Base-by-base conservation (phyloP, 2,797 vertebrate genomes). In the Acanthopagrus latus region DNA sequence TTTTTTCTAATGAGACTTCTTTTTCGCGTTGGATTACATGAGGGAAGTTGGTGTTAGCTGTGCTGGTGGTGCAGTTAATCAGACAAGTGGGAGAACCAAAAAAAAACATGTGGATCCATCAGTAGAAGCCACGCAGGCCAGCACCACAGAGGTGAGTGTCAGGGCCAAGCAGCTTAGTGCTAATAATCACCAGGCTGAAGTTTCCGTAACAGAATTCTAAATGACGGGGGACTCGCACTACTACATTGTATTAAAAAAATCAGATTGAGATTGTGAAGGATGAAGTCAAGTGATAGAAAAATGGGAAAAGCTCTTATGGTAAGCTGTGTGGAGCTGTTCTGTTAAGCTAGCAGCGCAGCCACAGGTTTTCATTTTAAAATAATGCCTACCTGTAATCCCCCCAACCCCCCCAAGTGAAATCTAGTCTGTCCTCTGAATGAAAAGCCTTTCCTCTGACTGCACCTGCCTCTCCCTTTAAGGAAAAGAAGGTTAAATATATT, bases 371-470 rank as follows among this genome's bases (percentile, higher is more conserved):
- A 54, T 0, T 10, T 11, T 78, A 54, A 78, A 72, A 74, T 68
- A 54, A 60, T 76, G 67, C 63, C 67, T 74, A 82, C 46, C 51
- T 81, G 52, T 65, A 71, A 86, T 80, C 69, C 65, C n/a, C 64
- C 38, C 27, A 38, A 9, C 38, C 38, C 33, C 7, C 33, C 38
- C 38, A 25, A 74, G 72, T 44, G 29, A 74, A 78, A 64, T 68
- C 33, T 56, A 60, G 33, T 52, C 63, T 33, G 20, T 67, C 47
- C 29, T n/a, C 27, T 52, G 18, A 68, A 17, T 7, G 41, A 63
- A 73, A 73, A 65, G 4, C 60, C 20, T 70, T 62, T 50, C 50
- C 55, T 68, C 56, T 48, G 47, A 67, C 50, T 71, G 33, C 4
- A 9, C 33, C 62, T 68, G 20, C 14, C 18, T 76, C 54, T 64